Conservation (phyloP, 2,888 invertebrate genomes). For the Aradus depressus region DNA sequence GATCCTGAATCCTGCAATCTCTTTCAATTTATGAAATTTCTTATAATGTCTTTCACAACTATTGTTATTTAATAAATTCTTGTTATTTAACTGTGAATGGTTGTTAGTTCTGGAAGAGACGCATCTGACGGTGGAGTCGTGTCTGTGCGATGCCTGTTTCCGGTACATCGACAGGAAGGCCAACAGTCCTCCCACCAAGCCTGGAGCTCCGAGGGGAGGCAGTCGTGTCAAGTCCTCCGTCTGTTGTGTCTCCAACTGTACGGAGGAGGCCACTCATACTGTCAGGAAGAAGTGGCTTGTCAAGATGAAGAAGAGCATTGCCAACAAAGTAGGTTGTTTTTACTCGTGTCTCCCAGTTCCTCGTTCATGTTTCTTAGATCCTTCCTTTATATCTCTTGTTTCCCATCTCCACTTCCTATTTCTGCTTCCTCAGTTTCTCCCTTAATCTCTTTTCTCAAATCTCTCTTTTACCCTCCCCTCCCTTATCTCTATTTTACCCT, state of each 20-base stretch:
- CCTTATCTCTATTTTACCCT: no score
- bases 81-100: background rate
- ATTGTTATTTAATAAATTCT: background rate
- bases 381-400: no score
- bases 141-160: conserved; percentile 78
- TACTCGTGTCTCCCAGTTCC: background rate
- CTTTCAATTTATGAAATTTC: background rate
- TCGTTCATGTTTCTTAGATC: no score
- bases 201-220: conserved; percentile 5
- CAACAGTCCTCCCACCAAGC: conserved; percentile 30
- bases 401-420: background rate
- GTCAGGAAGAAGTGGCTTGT: conserved; percentile 61
- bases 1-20: no score
- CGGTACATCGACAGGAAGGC: conserved; percentile 74
- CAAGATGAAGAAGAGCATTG: conserved; percentile 56
- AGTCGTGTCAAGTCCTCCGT: conserved; percentile 17
- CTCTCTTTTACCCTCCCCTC: no score
- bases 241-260: conserved; percentile 57
- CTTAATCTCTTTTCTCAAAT: no score
- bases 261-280: conserved; percentile 48
- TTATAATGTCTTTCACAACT: background rate
- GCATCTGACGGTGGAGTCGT: conserved; percentile 71
- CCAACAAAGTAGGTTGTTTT: conserved; percentile 35
- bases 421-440: background rate
- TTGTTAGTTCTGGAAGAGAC: conserved; percentile 52